These are phyloP conservation scores for Trichomycterus rosablanca DNA, from an alignment of 2,113 vertebrate genomes.

Conservation along the genomic window DNA sequence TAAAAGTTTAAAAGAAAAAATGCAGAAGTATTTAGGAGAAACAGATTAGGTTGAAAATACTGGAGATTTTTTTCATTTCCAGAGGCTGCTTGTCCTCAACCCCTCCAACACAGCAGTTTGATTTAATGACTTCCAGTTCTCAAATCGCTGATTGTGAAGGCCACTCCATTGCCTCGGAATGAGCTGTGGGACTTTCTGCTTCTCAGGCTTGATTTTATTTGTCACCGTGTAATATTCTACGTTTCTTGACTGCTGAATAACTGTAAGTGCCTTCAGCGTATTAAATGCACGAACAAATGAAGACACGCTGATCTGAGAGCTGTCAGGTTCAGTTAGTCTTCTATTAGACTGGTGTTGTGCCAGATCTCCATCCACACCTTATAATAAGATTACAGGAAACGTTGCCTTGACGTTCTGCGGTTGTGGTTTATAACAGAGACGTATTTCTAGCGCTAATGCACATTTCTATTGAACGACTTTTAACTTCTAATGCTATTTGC, in stretches of 20 bases:
- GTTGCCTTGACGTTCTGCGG: background rate
- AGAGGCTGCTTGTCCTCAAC: background rate
- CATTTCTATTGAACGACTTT: background rate
- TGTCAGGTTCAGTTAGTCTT: too few species aligned
- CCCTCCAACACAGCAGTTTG: background rate
- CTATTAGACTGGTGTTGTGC: too few species aligned
- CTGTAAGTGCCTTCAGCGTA: background rate
- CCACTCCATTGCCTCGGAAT: background rate
- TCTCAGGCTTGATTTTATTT: background rate
- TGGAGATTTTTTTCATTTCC: background rate
- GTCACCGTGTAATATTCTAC: background rate
- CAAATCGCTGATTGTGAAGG: slow-evolving; percentile 2
- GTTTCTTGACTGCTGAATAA: background rate
- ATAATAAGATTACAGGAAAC: too few species aligned
- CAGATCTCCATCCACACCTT: background rate
- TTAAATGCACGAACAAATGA: too few species aligned
- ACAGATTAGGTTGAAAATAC: too few species aligned
- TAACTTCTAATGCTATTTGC: background rate
- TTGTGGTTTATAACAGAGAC: background rate
- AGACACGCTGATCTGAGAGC: too few species aligned
- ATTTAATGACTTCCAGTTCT: slow-evolving; percentile 2
- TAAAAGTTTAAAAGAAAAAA: too few species aligned
- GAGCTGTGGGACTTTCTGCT: background rate
- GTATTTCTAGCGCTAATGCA: background rate
- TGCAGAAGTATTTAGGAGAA: too few species aligned